phyloP scores from a whole-genome alignment of 2,797 vertebrate species.

The Tachyglossus aculeatus region DNA sequence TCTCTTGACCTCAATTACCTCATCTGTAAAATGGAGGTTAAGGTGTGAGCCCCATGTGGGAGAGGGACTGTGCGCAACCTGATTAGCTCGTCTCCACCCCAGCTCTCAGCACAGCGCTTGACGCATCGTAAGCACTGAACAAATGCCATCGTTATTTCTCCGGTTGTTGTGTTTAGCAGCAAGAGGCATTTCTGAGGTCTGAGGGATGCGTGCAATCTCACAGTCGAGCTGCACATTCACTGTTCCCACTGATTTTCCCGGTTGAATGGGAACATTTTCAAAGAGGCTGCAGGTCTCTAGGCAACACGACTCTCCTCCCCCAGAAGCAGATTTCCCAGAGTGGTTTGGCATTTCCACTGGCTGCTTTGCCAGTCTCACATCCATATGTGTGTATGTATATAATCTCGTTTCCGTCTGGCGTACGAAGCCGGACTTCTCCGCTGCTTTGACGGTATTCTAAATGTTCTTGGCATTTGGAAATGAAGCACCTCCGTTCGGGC shows the following conservation, averaged over 20 bases:
- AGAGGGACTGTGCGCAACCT: too few relatives aligned
- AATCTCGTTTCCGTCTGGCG: too few relatives aligned
- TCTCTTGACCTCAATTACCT: too few relatives aligned
- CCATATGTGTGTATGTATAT: constrained; percentile 34
- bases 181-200: constrained; percentile 23
- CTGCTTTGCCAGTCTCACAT: constrained; percentile 50
- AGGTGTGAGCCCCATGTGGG: too few relatives aligned
- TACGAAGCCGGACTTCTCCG: constrained; percentile 59
- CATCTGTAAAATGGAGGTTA: too few relatives aligned
- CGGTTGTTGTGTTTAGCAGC: too few relatives aligned
- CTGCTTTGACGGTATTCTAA: constrained; percentile 44
- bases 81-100: too few relatives aligned
- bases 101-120: too few relatives aligned
- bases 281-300: constrained; percentile 58
- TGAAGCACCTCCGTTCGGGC: too few relatives aligned
- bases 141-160: too few relatives aligned
- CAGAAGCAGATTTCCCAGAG: constrained; percentile 59
- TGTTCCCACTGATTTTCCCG: constrained; percentile 30
- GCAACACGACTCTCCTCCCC: constrained; percentile 55
- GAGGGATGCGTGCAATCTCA: constrained; percentile 48
- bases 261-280: constrained; percentile 63
- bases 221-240: constrained; percentile 36
- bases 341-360: constrained; percentile 56
- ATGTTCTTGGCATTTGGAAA: constrained; percentile 48
- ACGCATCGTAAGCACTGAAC: too few relatives aligned